Base-by-base conservation (phyloP, 1,140 invertebrate genomes). In the Brachionus asplanchnoidis region DNA sequence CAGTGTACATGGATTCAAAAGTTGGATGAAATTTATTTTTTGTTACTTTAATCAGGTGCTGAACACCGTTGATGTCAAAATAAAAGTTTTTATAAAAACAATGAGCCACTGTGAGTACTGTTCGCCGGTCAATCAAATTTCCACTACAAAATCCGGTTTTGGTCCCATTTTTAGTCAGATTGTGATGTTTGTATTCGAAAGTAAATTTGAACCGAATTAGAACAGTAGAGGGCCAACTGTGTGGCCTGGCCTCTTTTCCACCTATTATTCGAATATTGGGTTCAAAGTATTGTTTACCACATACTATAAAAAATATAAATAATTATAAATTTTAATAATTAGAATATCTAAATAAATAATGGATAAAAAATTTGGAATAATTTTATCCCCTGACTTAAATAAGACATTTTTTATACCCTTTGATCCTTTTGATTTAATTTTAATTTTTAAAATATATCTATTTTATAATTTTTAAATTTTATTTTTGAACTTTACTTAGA, bases 51-150 rank as follows among this genome's bases (percentile, higher is more conserved):
- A 79, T 44, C 14, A 12, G 20, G 17, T 46, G 46, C 6, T 53
- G n/a, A 46, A 44, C 26, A 28, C 44, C 26, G n/a, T 56, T 42
- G 5, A 53, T n/a, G 32, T 46, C 8, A 28, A 79, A 46, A 17
- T 12, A 44, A 53, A 80, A 60, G 11, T 28, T 32, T 66, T 80
- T 44, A 17, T 36, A 36, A 40, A 66, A 44, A 88, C 95, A 95
- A 87, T 93, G 92, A 65, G 94, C 94, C 2, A 93, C 92, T 1
- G 94, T 95, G 1, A 94, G 86, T 6, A 95, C 92, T n/a, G 93
- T 93, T 86, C 93, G 91, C 6, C 91, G 90, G 78, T 92, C 90
- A 68, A 95, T 92, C 65, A 95, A 92, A 5, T 92, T 93, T 66
- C 93, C 95, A 9, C 94, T 93, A 87, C 95, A 95, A 1, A 86